These are phyloP conservation scores for Diplazon laetatorius DNA, from an alignment of 2,888 invertebrate species.

Conservation along the genomic window DNA sequence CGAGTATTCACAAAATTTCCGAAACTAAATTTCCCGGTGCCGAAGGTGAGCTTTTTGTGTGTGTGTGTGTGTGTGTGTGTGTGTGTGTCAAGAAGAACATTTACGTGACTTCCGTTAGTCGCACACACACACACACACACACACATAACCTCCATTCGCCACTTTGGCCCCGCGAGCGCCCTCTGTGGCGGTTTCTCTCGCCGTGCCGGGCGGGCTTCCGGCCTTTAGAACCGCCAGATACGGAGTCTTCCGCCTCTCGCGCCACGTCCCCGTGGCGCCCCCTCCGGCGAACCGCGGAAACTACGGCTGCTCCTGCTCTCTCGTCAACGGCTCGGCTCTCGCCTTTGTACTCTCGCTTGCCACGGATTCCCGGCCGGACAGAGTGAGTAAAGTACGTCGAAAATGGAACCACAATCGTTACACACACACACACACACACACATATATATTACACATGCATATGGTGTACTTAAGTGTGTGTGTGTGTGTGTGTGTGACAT, in stretches of 20 bases:
- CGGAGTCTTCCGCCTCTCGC: slow-evolving; percentile 48
- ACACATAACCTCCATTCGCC: slow-evolving; percentile 1
- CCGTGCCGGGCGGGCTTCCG: slow-evolving; percentile 44
- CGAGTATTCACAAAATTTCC: neutral
- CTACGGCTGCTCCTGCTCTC: slow-evolving; percentile 20
- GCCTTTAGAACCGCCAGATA: slow-evolving; percentile 58
- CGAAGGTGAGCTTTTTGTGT: no score
- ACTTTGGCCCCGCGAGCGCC: neutral
- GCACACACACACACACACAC: no score
- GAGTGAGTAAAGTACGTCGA: neutral
- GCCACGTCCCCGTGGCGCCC: slow-evolving; percentile 5
- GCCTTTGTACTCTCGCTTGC: slow-evolving; percentile 3
- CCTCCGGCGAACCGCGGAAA: neutral
- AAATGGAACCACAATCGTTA: neutral
- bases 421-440: no score
- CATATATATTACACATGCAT: no score
- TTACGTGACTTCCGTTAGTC: slow-evolving; percentile 26
- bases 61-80: no score
- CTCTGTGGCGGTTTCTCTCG: slow-evolving; percentile 34
- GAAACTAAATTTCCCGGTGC: neutral
- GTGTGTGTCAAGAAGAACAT: no score
- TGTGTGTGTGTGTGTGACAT: neutral
- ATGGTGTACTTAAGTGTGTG: no score
- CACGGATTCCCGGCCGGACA: neutral
- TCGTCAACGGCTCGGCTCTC: neutral